Evolutionary conservation across 2,113 vertebrate species (phyloP), one percentile per base, ranked within the genome.

Genomic region (Philantomba maxwellii): DNA sequence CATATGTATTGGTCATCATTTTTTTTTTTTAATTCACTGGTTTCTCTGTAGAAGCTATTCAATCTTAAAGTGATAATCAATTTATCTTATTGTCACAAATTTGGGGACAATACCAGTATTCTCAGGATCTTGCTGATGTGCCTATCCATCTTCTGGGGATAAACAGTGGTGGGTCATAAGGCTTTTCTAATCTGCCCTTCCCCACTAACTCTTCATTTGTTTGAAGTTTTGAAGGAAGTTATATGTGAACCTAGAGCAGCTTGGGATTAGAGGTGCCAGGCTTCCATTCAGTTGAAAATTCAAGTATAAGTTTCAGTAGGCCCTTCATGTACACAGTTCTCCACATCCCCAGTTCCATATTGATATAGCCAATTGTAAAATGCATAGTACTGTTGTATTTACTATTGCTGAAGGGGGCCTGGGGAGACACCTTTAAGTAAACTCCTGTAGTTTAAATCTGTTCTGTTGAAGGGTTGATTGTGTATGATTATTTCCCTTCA

Each of bases 361-460:
- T 25, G 49, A 81, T 55, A 53, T 0, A 53, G 49, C 6, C 80
- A 36, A 53, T 36, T 25, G 3, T 82, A 3, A 25, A 55, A 36
- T 21, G 13, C 36, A 21, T 14, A 36, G 19, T 36, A 82, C 2
- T 55, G 33, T 53, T 33, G 10, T 25, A 55, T 15, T 15, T 55
- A 36, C 21, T 25, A 36, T 15, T 53, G 10, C 5, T 0, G 1
- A n/a, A 70, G 14, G 3, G 6, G 6, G 33, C 0, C 0, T 0
- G 5, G 2, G 1, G 5, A 8, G 51, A 53, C 4, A 53, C 6
- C 3, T n/a, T n/a, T 53, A 81, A n/a, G 30, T 82, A 23, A 21
- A 55, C 21, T 36, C 49, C 6, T 53, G 6, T 6, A 82, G 51
- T 53, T 36, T 23, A 53, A 2, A 55, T n/a, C 33, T 21, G 1